phyloP scores from a whole-genome alignment of 2,113 vertebrate species.

The Pipa parva region DNA sequence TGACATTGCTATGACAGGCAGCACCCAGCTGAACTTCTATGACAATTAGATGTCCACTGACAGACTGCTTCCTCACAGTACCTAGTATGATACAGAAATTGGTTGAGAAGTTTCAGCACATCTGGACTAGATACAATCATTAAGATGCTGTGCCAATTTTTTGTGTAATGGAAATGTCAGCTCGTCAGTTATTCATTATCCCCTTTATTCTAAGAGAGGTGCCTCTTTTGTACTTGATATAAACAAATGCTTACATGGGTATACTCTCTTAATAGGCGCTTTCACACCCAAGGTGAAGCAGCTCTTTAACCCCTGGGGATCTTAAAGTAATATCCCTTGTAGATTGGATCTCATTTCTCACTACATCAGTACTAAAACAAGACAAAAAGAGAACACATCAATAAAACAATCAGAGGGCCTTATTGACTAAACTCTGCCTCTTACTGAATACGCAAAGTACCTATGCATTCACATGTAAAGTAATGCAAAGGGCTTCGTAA shows the following conservation, averaged over 20 bases:
- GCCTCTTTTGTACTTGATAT: conserved; percentile 15
- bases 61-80: conserved; percentile 41
- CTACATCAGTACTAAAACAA: no score
- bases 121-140: conserved; percentile 47
- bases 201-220: background rate
- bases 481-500: no score
- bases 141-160: conserved; percentile 58
- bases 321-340: background rate
- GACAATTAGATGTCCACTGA: conserved; percentile 43
- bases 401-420: no score
- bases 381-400: no score
- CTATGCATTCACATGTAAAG: no score
- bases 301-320: conserved; percentile 1
- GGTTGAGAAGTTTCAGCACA: conserved; percentile 51
- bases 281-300: background rate
- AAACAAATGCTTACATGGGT: conserved; percentile 27
- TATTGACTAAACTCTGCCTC: no score
- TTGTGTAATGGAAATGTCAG: conserved; percentile 62
- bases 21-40: conserved; percentile 31
- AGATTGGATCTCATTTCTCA: no score
- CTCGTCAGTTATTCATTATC: conserved; percentile 47
- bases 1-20: conserved; percentile 13
- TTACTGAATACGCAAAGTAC: no score
- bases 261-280: conserved; percentile 20
- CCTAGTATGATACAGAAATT: conserved; percentile 59